These are phyloP conservation scores for Bombus soroeensis DNA, from an alignment of 1,140 invertebrate species.

Conservation along the genomic window DNA sequence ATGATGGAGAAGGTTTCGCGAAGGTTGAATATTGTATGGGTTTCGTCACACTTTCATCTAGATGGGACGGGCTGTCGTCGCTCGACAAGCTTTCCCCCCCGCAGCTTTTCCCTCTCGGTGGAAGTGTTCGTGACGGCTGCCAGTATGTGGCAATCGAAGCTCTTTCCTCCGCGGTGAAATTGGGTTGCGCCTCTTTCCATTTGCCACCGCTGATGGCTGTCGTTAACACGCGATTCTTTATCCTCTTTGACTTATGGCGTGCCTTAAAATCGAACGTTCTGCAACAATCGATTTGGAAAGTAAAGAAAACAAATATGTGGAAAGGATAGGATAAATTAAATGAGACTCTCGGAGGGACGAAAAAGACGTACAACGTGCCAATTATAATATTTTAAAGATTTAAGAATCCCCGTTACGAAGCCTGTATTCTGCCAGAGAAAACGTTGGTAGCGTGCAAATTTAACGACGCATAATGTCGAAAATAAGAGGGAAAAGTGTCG, in stretches of 20 bases:
- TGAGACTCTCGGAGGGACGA: accelerated
- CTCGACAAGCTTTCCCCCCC: conserved; percentile 24
- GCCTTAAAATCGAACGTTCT: not conserved
- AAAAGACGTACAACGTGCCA: not conserved
- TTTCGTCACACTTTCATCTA: conserved; percentile 57
- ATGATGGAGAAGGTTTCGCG: not conserved
- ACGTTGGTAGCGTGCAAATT: not conserved
- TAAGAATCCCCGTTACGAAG: not conserved
- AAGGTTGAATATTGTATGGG: conserved; percentile 52
- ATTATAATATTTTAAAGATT: not conserved
- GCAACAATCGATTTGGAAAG: not conserved
- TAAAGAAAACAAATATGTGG: not conserved
- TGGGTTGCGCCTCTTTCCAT: conserved; percentile 56
- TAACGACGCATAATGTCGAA: not conserved
- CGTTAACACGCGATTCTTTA: conserved; percentile 39
- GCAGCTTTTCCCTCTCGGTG: conserved; percentile 37
- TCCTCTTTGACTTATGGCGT: not conserved
- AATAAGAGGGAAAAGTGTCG: conserved; percentile 2
- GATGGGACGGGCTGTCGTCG: conserved; percentile 39
- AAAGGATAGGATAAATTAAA: not conserved
- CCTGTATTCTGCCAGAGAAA: not conserved
- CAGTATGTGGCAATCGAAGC: conserved; percentile 42
- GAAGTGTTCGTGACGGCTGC: conserved; percentile 57
- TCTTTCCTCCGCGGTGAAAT: conserved; percentile 40
- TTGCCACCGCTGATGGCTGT: not conserved